Evolutionary conservation across 2,888 invertebrate genomes (phyloP).

Genomic region (Leistus spinibarbis): DNA sequence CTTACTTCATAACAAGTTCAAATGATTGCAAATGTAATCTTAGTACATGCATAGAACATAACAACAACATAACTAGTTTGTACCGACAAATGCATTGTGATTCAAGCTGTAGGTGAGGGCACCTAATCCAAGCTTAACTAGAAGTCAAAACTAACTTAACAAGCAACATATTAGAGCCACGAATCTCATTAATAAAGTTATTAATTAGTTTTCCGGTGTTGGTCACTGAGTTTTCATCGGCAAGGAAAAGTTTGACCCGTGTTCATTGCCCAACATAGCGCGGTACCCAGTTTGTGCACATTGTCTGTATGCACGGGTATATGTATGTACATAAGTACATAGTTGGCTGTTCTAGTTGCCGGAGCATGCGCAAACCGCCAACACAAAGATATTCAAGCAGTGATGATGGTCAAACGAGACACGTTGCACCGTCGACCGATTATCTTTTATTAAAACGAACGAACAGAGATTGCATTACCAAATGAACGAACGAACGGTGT

Average conservation of each 20-base stretch:
- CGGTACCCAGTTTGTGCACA: background rate
- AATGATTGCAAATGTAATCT: too few relatives aligned
- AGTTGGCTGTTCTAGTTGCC: background rate
- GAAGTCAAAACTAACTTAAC: background rate
- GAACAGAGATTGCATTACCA: slow-evolving; percentile 20
- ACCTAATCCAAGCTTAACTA: background rate
- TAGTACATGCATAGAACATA: too few relatives aligned
- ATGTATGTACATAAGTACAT: background rate
- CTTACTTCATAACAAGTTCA: too few relatives aligned
- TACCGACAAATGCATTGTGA: too few relatives aligned
- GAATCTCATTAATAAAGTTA: slow-evolving; percentile 36
- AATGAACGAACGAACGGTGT: slow-evolving; percentile 18
- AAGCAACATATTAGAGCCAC: background rate
- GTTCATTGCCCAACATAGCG: background rate
- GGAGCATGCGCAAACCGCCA: background rate
- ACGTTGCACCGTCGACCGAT: background rate
- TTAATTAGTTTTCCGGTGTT: slow-evolving; percentile 32
- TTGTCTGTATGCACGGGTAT: background rate
- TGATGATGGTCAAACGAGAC: background rate
- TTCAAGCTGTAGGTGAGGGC: background rate
- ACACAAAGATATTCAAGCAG: background rate
- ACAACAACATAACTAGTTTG: too few relatives aligned
- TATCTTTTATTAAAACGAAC: slow-evolving; percentile 29
- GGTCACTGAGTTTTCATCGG: slow-evolving; percentile 4
- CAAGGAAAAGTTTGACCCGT: slow-evolving; percentile 3